Evolutionary conservation across 2,888 invertebrate species (phyloP), one percentile per base, ranked within the genome.

Genomic region (Pocota personata): DNA sequence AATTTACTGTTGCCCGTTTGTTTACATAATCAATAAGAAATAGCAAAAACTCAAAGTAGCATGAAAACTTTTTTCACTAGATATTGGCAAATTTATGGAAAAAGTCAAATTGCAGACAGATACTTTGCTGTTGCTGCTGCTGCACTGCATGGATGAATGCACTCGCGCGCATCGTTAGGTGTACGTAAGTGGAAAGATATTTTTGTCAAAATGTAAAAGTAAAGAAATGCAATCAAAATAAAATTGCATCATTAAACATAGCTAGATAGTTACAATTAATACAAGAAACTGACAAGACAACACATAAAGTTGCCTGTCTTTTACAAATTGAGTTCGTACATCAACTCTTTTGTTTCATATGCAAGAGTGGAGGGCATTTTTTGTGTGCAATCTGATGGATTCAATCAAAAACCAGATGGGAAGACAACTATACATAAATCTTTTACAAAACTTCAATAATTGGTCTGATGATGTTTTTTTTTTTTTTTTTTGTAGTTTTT

Each of bases 11-110:
- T 12, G 14, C 71, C 35, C 27, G 12, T 58, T 67, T 73, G 66
- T 67, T 83, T 83, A 73, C 67, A 67, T 83, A 83, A 83, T 73
- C 62, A 57, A 71, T 52, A 60, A 78, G 82, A 83, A 83, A 83
- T 79, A 67, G 66, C 78, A 40, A 83, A 78, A 78, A 83, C 43
- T 48, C 79, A 83, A 73, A 83, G 62, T 19, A 62, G 66, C 83
- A 55, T 83, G 73, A 83, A 83, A 73, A 73, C 72, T 67, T 67
- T 57, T 55, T 16, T 40, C 75, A 77, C 50, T 57, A 46, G 32
- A 46, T n/a, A 55, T 57, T 57, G 55, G 55, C 55, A 57, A 32
- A 32, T 32, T 32, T 32, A 32, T 32, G 55, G 10, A 57, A 57
- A 40, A 40, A n/a, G n/a, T n/a, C 14, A 27, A 21, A 8, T n/a